A percentile compares a stretch with the other conserved stretches of the same genome.
phyloP scores from a whole-genome alignment of 2,113 vertebrate species.

The Spea multiplicata region DNA sequence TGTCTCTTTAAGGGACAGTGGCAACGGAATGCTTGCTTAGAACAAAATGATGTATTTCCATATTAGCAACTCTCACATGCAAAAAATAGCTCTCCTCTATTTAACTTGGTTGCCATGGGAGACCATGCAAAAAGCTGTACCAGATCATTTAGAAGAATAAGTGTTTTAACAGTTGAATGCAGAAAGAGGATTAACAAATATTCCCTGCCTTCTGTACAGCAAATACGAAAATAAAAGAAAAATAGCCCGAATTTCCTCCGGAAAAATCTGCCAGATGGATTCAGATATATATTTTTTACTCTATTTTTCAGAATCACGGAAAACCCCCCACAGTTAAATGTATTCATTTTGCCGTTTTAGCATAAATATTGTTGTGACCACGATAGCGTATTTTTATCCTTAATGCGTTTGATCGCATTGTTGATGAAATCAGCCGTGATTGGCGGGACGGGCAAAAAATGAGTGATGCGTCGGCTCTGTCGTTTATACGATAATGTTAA shows the following conservation, averaged over 20 bases:
- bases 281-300: no score
- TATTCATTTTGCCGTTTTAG: no score
- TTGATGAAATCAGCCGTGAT: conserved; percentile 21
- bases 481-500: background rate
- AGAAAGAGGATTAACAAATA: background rate
- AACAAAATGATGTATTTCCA: conserved; percentile 12
- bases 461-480: conserved; percentile 1
- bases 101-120: conserved; percentile 14
- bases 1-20: no score
- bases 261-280: background rate
- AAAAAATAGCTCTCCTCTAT: conserved; percentile 1
- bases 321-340: no score
- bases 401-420: conserved; percentile 39
- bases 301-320: no score
- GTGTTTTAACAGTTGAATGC: conserved; percentile 14
- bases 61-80: conserved; percentile 1
- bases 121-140: background rate
- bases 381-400: conserved; percentile 4
- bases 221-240: background rate
- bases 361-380: background rate
- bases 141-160: conserved; percentile 2
- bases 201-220: background rate
- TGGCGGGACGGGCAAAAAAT: conserved; percentile 11
- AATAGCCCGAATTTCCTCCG: background rate
- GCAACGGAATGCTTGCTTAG: background rate